phyloP scores from a whole-genome alignment of 2,888 invertebrate genomes.

The Drosophila nigricruria region DNA sequence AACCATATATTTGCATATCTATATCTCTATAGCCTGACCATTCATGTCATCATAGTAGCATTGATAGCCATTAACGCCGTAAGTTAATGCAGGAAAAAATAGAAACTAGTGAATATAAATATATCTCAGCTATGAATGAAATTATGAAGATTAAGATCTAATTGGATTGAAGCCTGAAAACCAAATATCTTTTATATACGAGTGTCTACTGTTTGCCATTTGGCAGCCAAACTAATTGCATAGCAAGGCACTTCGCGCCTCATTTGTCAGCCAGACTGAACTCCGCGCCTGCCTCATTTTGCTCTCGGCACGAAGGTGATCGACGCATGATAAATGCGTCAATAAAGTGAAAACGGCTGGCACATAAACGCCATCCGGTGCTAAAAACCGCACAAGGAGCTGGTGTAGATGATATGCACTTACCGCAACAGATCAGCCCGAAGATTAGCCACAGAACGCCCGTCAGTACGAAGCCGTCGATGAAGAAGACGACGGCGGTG shows the following conservation, averaged over 20 bases:
- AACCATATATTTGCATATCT: too few relatives aligned
- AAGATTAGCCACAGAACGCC: conserved; percentile 88
- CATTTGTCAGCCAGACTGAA: conserved; percentile 52
- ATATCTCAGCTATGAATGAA: neutral
- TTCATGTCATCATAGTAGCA: too few relatives aligned
- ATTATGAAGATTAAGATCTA: neutral
- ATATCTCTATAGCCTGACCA: too few relatives aligned
- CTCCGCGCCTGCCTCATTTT: conserved; percentile 10
- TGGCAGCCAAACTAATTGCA: conserved; percentile 60
- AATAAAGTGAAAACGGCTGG: conserved; percentile 57
- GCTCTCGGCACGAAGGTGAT: conserved; percentile 61
- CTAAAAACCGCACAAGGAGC: conserved; percentile 62
- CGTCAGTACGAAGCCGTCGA: conserved; percentile 87
- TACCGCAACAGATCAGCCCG: conserved; percentile 88
- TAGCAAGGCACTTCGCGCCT: conserved; percentile 66
- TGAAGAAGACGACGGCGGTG: conserved; percentile 91
- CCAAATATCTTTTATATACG: neutral
- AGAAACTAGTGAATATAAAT: neutral
- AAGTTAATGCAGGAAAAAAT: too few relatives aligned
- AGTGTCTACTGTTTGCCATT: conserved; percentile 40
- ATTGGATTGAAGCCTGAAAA: neutral
- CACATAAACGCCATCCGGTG: conserved; percentile 65
- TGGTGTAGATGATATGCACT: conserved; percentile 74
- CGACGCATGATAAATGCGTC: conserved; percentile 72
- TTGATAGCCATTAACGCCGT: too few relatives aligned